A percentile compares a stretch with the other conserved stretches of the same genome.
Conservation (phyloP, 2,797 vertebrate species). For the Ptychadena robeensis region DNA sequence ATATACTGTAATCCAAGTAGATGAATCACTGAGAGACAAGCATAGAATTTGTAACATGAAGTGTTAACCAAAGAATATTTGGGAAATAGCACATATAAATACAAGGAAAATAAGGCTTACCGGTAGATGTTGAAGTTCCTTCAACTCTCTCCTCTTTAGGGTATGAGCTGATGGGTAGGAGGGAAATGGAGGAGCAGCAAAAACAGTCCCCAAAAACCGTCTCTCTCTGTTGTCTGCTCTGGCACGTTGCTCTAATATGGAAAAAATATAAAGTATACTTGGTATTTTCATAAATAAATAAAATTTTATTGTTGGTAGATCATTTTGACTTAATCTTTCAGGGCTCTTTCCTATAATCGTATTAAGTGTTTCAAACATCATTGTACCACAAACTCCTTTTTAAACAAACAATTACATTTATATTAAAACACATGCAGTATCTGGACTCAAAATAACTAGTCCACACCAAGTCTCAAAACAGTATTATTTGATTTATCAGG, state of each 20-base stretch:
- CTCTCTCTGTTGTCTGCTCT: conserved; percentile 81
- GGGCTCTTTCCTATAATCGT: too few species aligned
- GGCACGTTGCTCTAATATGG: conserved; percentile 83
- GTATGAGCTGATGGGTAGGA: conserved; percentile 77
- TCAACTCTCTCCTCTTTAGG: conserved; percentile 82
- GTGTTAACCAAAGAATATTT: not conserved
- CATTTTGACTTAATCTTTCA: too few species aligned
- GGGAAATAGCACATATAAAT: not conserved
- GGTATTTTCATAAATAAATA: too few species aligned
- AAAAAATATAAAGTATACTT: conserved; percentile 63
- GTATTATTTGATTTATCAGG: too few species aligned
- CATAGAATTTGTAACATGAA: too few species aligned
- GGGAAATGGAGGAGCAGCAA: conserved; percentile 82
- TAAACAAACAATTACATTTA: too few species aligned
- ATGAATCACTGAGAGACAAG: not conserved
- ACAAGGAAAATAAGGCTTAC: conserved; percentile 74
- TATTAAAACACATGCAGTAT: too few species aligned
- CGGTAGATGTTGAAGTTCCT: conserved; percentile 75
- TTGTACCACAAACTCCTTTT: too few species aligned
- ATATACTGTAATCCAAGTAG: not conserved
- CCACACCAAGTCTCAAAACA: too few species aligned
- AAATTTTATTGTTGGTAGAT: too few species aligned
- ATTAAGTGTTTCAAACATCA: too few species aligned
- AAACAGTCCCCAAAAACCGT: conserved; percentile 78
- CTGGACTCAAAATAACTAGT: too few species aligned